A percentile compares a stretch with the other conserved stretches of the same genome.
These are phyloP conservation scores for Pharmacophagus antenor DNA, from an alignment of 2,888 invertebrate genomes.

Conservation along the genomic window DNA sequence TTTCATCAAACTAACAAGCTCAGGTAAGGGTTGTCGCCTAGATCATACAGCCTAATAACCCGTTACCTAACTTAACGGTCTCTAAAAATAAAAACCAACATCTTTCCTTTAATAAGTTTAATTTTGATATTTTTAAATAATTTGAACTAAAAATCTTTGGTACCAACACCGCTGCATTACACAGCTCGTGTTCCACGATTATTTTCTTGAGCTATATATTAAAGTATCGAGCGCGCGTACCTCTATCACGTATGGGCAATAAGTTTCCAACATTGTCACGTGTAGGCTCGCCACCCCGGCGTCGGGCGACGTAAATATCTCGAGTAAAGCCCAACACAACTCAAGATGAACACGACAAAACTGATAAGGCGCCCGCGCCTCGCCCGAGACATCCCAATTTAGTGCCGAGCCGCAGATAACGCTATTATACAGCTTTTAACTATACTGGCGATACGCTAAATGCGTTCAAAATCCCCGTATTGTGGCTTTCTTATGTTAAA, in stretches of 20 bases:
- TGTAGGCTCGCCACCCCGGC: conserved; percentile 62
- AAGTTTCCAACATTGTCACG: conserved; percentile 68
- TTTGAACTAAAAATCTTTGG: too few species aligned
- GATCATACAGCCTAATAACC: conserved; percentile 26
- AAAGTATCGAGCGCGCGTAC: conserved; percentile 41
- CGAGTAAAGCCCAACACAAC: conserved; percentile 79
- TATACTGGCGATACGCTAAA: conserved; percentile 77
- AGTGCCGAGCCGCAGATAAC: conserved; percentile 76
- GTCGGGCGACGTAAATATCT: conserved; percentile 70
- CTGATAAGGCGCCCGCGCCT: conserved; percentile 74
- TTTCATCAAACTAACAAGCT: conserved; percentile 76
- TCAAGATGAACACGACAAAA: conserved; percentile 80
- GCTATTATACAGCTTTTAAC: conserved; percentile 81
- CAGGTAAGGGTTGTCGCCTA: conserved; percentile 73
- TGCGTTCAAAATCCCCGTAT: conserved; percentile 71
- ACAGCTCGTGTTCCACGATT: conserved; percentile 6
- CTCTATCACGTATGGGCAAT: conserved; percentile 50
- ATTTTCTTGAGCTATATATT: conserved; percentile 36
- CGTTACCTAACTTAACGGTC: neutral
- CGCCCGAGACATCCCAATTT: conserved; percentile 78
- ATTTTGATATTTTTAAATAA: too few species aligned
- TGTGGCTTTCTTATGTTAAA: conserved; percentile 56
- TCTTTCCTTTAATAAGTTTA: neutral
- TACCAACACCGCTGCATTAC: neutral
- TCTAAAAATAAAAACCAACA: neutral